These are phyloP conservation scores for Enteromius afrohamiltoni DNA, from an alignment of 2,797 vertebrate species.

Conservation along the genomic window DNA sequence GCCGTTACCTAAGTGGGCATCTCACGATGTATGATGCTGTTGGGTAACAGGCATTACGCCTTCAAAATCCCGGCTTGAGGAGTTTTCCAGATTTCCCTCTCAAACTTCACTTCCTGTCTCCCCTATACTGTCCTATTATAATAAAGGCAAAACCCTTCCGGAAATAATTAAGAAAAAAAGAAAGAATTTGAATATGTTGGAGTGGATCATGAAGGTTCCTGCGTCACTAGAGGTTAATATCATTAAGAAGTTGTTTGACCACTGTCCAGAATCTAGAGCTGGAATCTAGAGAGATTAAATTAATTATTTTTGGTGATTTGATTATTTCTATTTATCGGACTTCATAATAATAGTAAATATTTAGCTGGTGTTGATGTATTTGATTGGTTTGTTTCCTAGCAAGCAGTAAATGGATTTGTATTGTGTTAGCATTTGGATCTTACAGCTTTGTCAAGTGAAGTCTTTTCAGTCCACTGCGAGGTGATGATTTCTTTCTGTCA, in stretches of 20 bases:
- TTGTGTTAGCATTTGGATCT: background rate
- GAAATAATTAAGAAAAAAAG: background rate
- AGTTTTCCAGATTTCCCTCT: no score
- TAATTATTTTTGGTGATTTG: background rate
- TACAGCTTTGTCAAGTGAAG: background rate
- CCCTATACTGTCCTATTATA: no score
- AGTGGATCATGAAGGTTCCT: background rate
- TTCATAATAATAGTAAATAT: background rate
- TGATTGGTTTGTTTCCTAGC: background rate
- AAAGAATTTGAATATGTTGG: background rate
- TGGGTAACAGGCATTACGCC: rapidly evolving
- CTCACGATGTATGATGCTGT: background rate
- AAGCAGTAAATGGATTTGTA: background rate
- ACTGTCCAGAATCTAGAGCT: background rate
- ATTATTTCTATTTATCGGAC: background rate
- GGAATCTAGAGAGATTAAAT: no score
- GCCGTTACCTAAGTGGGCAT: no score
- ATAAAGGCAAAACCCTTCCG: no score
- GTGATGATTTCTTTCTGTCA: constrained; percentile 44
- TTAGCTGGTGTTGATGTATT: background rate
- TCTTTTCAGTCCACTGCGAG: background rate
- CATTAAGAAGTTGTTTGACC: background rate
- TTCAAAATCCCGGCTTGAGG: no score
- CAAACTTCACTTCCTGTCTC: no score
- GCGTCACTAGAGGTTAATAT: background rate